phyloP scores from a whole-genome alignment of 1,140 invertebrate genomes.

The Carposina sasakii region DNA sequence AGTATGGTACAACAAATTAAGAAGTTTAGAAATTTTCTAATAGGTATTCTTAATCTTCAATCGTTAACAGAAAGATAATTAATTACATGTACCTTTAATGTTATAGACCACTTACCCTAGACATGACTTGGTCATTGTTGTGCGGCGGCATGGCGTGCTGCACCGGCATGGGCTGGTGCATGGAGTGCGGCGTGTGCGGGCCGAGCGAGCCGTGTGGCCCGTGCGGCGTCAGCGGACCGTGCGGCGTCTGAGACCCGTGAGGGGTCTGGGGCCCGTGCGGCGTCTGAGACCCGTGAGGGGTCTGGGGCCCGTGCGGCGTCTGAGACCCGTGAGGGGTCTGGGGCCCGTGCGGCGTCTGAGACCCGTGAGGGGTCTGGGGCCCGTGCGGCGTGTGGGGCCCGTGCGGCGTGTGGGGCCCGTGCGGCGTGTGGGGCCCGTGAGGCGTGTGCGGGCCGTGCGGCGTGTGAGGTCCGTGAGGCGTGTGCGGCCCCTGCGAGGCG shows the following conservation, averaged over 20 bases:
- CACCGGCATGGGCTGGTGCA: slow-evolving; percentile 22
- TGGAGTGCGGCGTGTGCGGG: slow-evolving; percentile 31
- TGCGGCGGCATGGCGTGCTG: slow-evolving; percentile 30
- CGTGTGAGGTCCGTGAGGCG: slow-evolving; percentile 71
- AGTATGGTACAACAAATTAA: too few relatives aligned
- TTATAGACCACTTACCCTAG: slow-evolving; percentile 42
- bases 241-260: too few relatives aligned
- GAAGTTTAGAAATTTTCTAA: too few relatives aligned
- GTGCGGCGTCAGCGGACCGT: slow-evolving; percentile 25
- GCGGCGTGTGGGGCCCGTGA: slow-evolving; percentile 50
- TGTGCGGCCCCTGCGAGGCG: slow-evolving; percentile 67
- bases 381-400: slow-evolving; percentile 27
- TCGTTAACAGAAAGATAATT: not conserved
- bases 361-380: slow-evolving; percentile 29
- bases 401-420: slow-evolving; percentile 44
- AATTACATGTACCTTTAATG: too few relatives aligned
- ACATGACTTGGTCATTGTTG: slow-evolving; percentile 45
- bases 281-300: too few relatives aligned
- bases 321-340: slow-evolving; percentile 75
- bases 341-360: slow-evolving; percentile 27
- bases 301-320: slow-evolving; percentile 13
- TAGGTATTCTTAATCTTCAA: not conserved
- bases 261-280: too few relatives aligned
- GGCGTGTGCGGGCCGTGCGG: slow-evolving; percentile 70
- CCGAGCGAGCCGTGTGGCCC: slow-evolving; percentile 32